These are phyloP conservation scores for Lycodopsis pacificus DNA, from an alignment of 2,797 vertebrate genomes.

Conservation along the genomic window DNA sequence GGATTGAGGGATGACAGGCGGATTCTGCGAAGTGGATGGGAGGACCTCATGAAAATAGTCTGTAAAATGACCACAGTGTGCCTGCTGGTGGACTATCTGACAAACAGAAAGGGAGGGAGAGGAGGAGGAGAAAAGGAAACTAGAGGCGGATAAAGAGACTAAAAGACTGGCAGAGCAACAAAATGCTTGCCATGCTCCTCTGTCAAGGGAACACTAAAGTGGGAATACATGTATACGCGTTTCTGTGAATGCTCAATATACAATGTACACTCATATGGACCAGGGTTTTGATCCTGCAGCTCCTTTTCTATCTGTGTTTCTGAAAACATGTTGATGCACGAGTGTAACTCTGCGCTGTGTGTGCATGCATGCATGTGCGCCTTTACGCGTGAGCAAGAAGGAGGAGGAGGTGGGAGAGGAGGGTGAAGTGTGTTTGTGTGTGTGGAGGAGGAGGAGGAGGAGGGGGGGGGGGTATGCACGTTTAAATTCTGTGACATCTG, in stretches of 20 bases:
- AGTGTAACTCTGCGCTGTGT: constrained; percentile 44
- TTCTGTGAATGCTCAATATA: constrained; percentile 25
- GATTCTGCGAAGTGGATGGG: constrained; percentile 67
- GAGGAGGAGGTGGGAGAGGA: constrained; percentile 60
- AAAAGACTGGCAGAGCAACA: constrained; percentile 42
- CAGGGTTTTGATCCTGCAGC: constrained; percentile 40
- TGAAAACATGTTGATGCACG: constrained; percentile 36
- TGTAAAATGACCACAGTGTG: constrained; percentile 68
- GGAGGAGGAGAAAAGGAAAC: constrained; percentile 21
- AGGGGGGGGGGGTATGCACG: constrained; percentile 81
- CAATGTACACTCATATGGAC: constrained; percentile 20
- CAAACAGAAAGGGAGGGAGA: constrained; percentile 32
- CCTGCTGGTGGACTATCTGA: constrained; percentile 62
- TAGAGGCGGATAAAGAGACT: constrained; percentile 20
- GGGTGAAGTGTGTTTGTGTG: constrained; percentile 77
- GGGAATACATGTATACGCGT: constrained; percentile 30
- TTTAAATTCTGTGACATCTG: constrained; percentile 97
- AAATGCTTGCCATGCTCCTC: constrained; percentile 39
- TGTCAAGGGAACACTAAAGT: constrained; percentile 46
- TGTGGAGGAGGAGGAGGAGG: constrained; percentile 35
- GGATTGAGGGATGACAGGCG: constrained; percentile 70
- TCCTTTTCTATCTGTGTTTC: constrained; percentile 25
- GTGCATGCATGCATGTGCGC: constrained; percentile 61
- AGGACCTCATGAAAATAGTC: constrained; percentile 70
- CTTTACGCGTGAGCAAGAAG: constrained; percentile 66